Base-by-base conservation (phyloP, 2,113 vertebrate genomes). In the Catagonus wagneri region DNA sequence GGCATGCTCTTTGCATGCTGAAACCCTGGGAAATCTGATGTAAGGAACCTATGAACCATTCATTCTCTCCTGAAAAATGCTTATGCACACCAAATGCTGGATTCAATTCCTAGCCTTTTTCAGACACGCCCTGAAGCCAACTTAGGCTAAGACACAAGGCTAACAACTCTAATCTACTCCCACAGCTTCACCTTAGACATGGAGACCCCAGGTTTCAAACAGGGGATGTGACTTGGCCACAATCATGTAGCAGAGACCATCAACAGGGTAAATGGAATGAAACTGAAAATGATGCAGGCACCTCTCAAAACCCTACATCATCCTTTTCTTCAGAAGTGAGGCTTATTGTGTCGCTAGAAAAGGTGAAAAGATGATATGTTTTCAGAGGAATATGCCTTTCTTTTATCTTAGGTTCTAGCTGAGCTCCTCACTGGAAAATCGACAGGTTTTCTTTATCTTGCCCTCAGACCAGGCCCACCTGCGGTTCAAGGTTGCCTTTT, bases 61-160 rank as follows among this genome's bases (percentile, higher is more conserved):
- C 83, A 88, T 39, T 97, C 50, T 95, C 44, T 60, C 44, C 17
- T 72, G 66, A 85, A 71, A 93, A 94, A 92, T 27, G 19, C 22
- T 32, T 19, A 83, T n/a, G 34, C 17, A 56, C 29, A 61, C 8
- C 9, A 69, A 32, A 84, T 22, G 58, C 0, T 68, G 15, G 56
- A 72, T n/a, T 89, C 60, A 85, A 52, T 71, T 52, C 7, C 36
- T 56, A 22, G 66, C 68, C 76, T 78, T 68, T 75, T 66, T 66
- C 52, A 83, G 61, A 86, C 23, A 85, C 13, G 23, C 27, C 4
- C 27, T 34, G 22, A 80, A 84, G 56, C 29, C 54, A 71, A 22
- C 3, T 12, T 23, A n/a, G 20, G 29, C 68, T 63, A 66, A 87
- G 74, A 34, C 50, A 72, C 27, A 4, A 36, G 54, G 32, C 4